phyloP scores from a whole-genome alignment of 2,888 invertebrate genomes.

The Loripinus fragilis region DNA sequence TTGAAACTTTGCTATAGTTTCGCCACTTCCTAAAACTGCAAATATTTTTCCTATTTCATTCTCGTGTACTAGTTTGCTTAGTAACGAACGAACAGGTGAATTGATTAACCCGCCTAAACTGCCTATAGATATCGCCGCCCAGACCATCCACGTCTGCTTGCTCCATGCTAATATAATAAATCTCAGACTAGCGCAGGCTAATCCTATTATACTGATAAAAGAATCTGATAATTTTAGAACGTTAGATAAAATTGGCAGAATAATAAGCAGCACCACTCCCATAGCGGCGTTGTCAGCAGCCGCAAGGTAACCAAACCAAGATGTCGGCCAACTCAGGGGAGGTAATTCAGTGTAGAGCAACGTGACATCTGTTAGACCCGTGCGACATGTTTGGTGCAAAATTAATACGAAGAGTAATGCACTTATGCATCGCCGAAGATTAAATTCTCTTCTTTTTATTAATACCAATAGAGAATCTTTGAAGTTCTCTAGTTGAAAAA shows the following conservation, averaged over 20 bases:
- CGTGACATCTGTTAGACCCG: conserved; percentile 80
- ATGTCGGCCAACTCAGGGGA: conserved; percentile 79
- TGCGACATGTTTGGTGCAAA: conserved; percentile 78
- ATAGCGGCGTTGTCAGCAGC: conserved; percentile 80
- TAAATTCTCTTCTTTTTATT: conserved; percentile 64
- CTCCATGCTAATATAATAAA: conserved; percentile 70
- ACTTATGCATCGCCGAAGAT: conserved; percentile 70
- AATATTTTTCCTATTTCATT: conserved; percentile 81
- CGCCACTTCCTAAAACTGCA: conserved; percentile 78
- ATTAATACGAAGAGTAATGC: conserved; percentile 73
- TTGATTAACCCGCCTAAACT: conserved; percentile 76
- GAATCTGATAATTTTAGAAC: conserved; percentile 72
- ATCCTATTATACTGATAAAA: conserved; percentile 74
- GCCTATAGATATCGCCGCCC: conserved; percentile 72
- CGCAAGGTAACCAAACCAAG: conserved; percentile 80
- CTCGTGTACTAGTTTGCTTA: conserved; percentile 79
- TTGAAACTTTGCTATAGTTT: conserved; percentile 79
- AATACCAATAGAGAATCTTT: conserved; percentile 74
- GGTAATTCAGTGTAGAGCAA: conserved; percentile 76
- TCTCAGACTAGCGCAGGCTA: conserved; percentile 75
- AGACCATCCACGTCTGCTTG: conserved; percentile 75
- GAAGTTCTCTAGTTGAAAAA: conserved; percentile 67
- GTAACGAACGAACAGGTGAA: conserved; percentile 76
- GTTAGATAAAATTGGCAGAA: conserved; percentile 77
- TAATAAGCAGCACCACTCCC: conserved; percentile 75